phyloP scores from a whole-genome alignment of 2,888 invertebrate species.

The Drosophila putrida region DNA sequence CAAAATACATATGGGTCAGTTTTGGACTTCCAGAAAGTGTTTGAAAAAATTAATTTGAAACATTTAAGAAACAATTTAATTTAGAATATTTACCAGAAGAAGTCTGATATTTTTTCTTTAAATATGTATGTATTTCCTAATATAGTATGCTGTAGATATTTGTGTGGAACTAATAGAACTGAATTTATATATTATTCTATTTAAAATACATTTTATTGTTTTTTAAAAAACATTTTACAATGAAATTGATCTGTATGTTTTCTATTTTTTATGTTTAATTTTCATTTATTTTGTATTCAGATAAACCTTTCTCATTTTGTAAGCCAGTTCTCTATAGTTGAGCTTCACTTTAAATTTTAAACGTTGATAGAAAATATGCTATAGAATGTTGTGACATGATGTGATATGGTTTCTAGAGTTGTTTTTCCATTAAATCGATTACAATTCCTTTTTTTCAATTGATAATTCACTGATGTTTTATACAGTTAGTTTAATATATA shows the following conservation, averaged over 20 bases:
- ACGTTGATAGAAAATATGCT: background rate
- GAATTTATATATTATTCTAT: background rate
- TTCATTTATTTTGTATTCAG: too few relatives aligned
- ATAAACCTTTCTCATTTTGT: background rate
- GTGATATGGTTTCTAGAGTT: background rate
- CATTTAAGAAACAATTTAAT: too few relatives aligned
- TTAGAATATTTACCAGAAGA: too few relatives aligned
- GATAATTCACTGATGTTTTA: background rate
- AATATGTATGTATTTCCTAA: background rate
- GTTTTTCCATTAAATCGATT: conserved; percentile 10
- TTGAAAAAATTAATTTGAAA: too few relatives aligned
- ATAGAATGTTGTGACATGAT: background rate
- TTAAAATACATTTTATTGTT: too few relatives aligned
- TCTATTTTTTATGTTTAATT: background rate
- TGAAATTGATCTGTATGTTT: background rate
- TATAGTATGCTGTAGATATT: background rate
- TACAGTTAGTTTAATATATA: background rate
- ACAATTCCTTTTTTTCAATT: background rate
- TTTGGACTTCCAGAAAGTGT: too few relatives aligned
- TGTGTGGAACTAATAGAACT: background rate
- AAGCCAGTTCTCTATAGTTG: too few relatives aligned
- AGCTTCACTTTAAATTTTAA: background rate
- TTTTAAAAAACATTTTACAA: too few relatives aligned
- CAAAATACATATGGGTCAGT: too few relatives aligned
- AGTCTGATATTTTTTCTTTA: background rate